Evolutionary conservation across 2,113 vertebrate genomes (phyloP), one percentile per base, ranked within the genome.

Genomic region (Syngnathus scovelli): DNA sequence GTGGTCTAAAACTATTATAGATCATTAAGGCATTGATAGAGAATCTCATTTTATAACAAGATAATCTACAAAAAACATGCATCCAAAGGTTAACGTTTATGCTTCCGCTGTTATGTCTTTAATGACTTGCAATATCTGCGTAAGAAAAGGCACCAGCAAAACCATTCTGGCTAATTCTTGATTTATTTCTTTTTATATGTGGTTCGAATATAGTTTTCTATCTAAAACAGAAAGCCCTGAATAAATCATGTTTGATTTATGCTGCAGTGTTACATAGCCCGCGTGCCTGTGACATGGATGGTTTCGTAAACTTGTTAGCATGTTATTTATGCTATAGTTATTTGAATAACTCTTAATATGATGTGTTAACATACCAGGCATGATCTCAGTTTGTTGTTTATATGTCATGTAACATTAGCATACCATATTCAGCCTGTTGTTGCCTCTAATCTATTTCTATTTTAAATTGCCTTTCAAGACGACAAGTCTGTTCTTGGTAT

Each of bases 191-290:
- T 60, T 21, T 61, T 16, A 61, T 10, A 9, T 0, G 16, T 38
- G 39, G 0, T 10, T 41, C 37, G 7, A 39, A 21, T 66, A 36
- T 70, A 46, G 1, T 51, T 38, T 67, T 61, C 63, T 39, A 59
- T 63, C 61, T 15, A 33, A 37, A 55, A 55, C 4, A 59, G 15
- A 55, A 9, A 7, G 49, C 39, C 7, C 41, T 36, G 46, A 48
- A 54, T 36, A 36, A 16, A 43, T 54, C 44, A 21, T 38, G 36
- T 51, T 16, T 37, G 63, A 75, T 27, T 63, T 61, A 70, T 79
- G 19, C 37, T 36, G 62, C 48, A 16, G 65, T 13, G 18, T 67
- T 74, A 71, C 10, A 55, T 15, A 69, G 67, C 46, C 7, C 33
- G 18, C 39, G 48, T n/a, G 9, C 37, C 7, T 41, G 0, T 7